These are phyloP conservation scores for Bolborhynchus lineola DNA, from an alignment of 2,113 vertebrate species.

Conservation along the genomic window DNA sequence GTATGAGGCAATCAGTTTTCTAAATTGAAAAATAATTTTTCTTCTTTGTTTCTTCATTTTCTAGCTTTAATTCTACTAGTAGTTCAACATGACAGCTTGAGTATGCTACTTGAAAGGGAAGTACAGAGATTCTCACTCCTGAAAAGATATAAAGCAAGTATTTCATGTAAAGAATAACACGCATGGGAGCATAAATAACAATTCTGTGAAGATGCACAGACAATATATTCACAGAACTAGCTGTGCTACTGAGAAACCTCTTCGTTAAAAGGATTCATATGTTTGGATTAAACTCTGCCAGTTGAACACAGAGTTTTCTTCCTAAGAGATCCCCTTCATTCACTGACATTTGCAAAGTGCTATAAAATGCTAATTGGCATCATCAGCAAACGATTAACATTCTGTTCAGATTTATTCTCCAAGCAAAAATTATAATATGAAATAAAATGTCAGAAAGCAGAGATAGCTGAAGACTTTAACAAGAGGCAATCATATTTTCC, in stretches of 20 bases:
- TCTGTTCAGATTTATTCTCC: constrained; percentile 14
- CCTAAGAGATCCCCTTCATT: constrained; percentile 10
- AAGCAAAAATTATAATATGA: background rate
- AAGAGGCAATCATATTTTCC: background rate
- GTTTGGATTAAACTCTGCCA: constrained; percentile 22
- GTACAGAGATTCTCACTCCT: background rate
- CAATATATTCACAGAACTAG: background rate
- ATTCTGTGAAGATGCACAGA: background rate
- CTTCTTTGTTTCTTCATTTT: background rate
- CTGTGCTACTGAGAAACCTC: background rate
- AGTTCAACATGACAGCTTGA: background rate
- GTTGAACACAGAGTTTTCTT: constrained; percentile 4
- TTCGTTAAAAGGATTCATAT: constrained; percentile 31
- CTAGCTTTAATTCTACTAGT: background rate
- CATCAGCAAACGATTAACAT: constrained; percentile 18
- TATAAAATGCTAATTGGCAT: constrained; percentile 41
- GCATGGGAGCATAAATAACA: background rate
- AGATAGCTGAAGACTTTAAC: background rate
- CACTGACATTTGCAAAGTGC: constrained; percentile 51
- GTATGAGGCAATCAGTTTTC: background rate
- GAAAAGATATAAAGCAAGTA: background rate
- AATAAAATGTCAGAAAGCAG: constrained; percentile 1
- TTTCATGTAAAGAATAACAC: constrained; percentile 1
- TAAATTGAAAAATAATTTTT: background rate
- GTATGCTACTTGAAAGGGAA: background rate